phyloP scores from a whole-genome alignment of 2,113 vertebrate species.

The Polypterus senegalus region DNA sequence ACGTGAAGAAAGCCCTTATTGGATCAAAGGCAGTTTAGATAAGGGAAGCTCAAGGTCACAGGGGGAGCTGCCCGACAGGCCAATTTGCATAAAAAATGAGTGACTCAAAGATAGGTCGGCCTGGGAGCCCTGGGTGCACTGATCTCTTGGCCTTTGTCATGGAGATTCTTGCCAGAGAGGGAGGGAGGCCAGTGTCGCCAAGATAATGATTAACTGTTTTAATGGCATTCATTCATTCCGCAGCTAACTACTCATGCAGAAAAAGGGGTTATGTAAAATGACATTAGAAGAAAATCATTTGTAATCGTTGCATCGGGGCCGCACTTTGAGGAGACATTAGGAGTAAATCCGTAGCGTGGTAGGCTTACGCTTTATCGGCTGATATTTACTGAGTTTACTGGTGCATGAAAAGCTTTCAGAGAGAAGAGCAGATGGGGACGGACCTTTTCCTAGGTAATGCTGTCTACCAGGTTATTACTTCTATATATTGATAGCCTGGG shows the following conservation, averaged over 20 bases:
- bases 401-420: conserved; percentile 77
- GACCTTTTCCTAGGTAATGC: conserved; percentile 72
- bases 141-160: conserved; percentile 82
- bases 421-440: conserved; percentile 72
- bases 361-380: conserved; percentile 76
- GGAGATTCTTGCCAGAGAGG: conserved; percentile 67
- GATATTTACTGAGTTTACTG: conserved; percentile 81
- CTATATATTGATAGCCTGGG: conserved; percentile 73
- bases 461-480: conserved; percentile 76
- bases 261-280: conserved; percentile 85
- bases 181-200: conserved; percentile 59
- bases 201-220: conserved; percentile 84
- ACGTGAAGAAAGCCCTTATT: conserved; percentile 37
- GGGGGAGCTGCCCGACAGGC: conserved; percentile 56
- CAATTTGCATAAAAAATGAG: conserved; percentile 74
- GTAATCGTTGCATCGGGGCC: conserved; percentile 75
- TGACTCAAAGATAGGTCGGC: conserved; percentile 49
- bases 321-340: conserved; percentile 80
- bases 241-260: conserved; percentile 76
- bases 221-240: conserved; percentile 75
- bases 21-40: conserved; percentile 59
- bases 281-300: conserved; percentile 84
- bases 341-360: conserved; percentile 74
- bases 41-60: conserved; percentile 66
- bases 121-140: conserved; percentile 57